Evolutionary conservation across 2,888 invertebrate species (phyloP), one percentile per base, ranked within the genome.

Genomic region (Epirrita christyi): DNA sequence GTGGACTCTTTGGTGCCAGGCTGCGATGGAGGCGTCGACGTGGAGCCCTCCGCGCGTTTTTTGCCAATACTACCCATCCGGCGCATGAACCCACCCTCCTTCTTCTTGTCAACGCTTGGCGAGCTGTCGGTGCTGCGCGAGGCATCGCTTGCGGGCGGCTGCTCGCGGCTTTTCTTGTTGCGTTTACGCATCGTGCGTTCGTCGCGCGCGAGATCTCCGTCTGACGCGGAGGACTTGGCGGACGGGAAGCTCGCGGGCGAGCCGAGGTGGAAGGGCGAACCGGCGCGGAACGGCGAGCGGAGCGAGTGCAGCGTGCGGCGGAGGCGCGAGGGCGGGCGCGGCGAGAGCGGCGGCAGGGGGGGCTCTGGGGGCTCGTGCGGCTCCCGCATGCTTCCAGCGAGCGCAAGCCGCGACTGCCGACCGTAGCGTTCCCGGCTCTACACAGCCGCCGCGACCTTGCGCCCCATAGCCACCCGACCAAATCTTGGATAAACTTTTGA

Each of bases 111-210:
- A 42, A 59, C 56, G 52, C 51, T 48, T 36, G 66, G 59, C 59
- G 59, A 59, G 59, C 59, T 84, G 72, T 88, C 88, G 66, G 85
- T 83, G 72, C 86, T 88, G 55, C 76, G 79, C 52, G 84, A 80
- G 52, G 81, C 81, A 65, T 79, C 81, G 68, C 81, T 80, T 63
- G 79, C 49, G 43, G 63, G 57, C 48, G 45, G 60, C 41, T 46
- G 59, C 1, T 87, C 85, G 65, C 89, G 90, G 68, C 74, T 75
- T 73, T 92, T 92, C 76, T 91, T 92, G 67, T 85, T 90, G 72
- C 90, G 90, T 81, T 91, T 92, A 73, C 90, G 90, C 88, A 90
- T 89, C 82, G 86, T 90, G 86, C 86, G 88, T 78, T 84, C 88
- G 83, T 83, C 85, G 77, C 88, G 89, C 75, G 81, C 75, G 84